Base-by-base conservation (phyloP, 2,888 invertebrate species). In the Diplazon laetatorius region DNA sequence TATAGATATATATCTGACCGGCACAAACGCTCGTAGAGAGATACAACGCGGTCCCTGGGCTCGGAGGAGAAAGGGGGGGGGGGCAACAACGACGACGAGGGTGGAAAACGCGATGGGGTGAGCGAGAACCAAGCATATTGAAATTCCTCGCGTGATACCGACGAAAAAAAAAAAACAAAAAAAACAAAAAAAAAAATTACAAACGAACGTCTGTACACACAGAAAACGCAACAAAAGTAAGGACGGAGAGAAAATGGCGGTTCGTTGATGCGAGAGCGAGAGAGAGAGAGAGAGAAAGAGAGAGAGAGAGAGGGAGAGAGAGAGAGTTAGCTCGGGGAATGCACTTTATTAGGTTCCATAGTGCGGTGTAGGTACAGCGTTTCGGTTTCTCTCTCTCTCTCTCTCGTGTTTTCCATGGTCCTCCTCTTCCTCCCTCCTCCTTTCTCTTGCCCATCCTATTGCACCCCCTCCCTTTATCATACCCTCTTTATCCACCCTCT, bases 131-230 rank as follows among this genome's bases (percentile, higher is more conserved):
- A 50, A 37, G 66, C 16, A 80, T 81, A 81, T 80, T 79, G 75
- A 80, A 81, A 81, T 81, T 81, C 78, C 78, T 68, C 46, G 63
- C 71, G 78, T 78, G 80, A n/a, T 80, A 78, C 71, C 55, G 60
- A 74, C 76, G n/a, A n/a, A n/a, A n/a, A n/a, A n/a, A n/a, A n/a
- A n/a, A n/a, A n/a, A n/a, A n/a, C n/a, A n/a, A n/a, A n/a, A n/a
- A n/a, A n/a, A n/a, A n/a, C n/a, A n/a, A n/a, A n/a, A n/a, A n/a
- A n/a, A 80, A 82, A 82, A 82, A 82, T 78, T 78, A 80, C 74
- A 71, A 57, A 42, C 46, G 48, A 57, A 50, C 14, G 66, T 52
- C 46, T 69, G 62, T 50, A 46, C 35, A 44, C 30, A 62, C 62
- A 52, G 71, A 37, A n/a, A 70, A 62, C 69, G 59, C 66, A 68